A percentile compares a stretch with the other conserved stretches of the same genome.
phyloP scores from a whole-genome alignment of 2,113 vertebrate species.

The Sorex araneus region DNA sequence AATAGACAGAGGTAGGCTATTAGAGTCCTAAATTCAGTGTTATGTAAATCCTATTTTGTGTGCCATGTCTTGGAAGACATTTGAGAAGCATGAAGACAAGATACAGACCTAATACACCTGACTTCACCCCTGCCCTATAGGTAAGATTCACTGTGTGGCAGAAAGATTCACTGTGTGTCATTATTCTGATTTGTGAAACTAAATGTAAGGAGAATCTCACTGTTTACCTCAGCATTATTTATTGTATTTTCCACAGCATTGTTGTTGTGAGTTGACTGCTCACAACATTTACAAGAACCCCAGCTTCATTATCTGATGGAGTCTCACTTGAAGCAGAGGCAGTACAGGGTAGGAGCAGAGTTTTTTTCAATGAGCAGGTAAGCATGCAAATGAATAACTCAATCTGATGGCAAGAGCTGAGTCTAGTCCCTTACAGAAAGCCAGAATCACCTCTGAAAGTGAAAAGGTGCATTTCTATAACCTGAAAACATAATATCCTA shows the following conservation, averaged over 20 bases:
- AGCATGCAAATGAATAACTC: neutral
- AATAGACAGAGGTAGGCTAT: neutral
- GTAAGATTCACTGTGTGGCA: neutral
- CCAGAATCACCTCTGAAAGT: conserved; percentile 1
- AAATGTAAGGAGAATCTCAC: neutral
- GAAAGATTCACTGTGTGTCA: neutral
- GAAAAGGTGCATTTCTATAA: neutral
- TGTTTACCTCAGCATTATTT: neutral
- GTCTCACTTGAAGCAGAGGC: neutral
- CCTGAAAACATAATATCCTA: neutral
- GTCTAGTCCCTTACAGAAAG: neutral
- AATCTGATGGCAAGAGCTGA: neutral
- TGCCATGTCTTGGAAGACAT: neutral
- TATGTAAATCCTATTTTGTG: neutral
- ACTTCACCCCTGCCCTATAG: neutral
- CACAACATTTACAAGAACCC: neutral
- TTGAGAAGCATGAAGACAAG: neutral
- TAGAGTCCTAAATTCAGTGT: neutral
- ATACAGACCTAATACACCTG: neutral
- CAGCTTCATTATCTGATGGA: neutral
- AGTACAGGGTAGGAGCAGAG: too few relatives aligned
- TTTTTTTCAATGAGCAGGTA: conserved; percentile 13
- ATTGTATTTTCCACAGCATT: neutral
- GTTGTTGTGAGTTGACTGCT: neutral
- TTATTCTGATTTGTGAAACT: conserved; percentile 32